phyloP scores from a whole-genome alignment of 2,113 vertebrate genomes.

The Lutjanus erythropterus region DNA sequence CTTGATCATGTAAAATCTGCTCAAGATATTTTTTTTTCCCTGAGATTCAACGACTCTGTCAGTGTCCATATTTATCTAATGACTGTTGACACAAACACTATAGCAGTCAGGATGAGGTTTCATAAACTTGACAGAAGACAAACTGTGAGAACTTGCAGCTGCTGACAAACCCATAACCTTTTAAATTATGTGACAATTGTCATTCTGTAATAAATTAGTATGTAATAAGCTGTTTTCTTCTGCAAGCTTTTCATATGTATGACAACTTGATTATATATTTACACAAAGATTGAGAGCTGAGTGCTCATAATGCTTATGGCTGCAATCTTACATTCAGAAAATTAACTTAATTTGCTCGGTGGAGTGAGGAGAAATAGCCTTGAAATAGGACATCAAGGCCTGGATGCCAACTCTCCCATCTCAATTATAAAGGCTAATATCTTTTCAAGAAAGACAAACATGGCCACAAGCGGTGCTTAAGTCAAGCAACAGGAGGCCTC shows the following conservation, averaged over 20 bases:
- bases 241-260: conserved; percentile 47
- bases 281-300: conserved; percentile 52
- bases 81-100: conserved; percentile 34
- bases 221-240: conserved; percentile 36
- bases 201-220: conserved; percentile 57
- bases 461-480: conserved; percentile 64
- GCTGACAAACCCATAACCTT: conserved; percentile 43
- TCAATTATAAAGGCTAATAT: conserved; percentile 70
- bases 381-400: conserved; percentile 57
- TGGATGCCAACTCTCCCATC: conserved; percentile 48
- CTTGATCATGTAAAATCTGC: conserved; percentile 13
- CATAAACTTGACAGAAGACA: conserved; percentile 45
- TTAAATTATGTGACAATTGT: conserved; percentile 56
- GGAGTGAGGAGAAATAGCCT: conserved; percentile 48
- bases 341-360: conserved; percentile 52
- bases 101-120: conserved; percentile 56
- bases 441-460: conserved; percentile 73
- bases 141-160: conserved; percentile 32
- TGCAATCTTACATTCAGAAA: conserved; percentile 37
- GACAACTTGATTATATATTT: conserved; percentile 70
- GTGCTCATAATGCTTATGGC: conserved; percentile 40
- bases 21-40: conserved; percentile 1
- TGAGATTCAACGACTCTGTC: conserved; percentile 35
- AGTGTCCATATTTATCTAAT: conserved; percentile 31
- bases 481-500: conserved; percentile 66